Evolutionary conservation across 2,888 invertebrate species (phyloP).

Genomic region (Acrobasis repandana): DNA sequence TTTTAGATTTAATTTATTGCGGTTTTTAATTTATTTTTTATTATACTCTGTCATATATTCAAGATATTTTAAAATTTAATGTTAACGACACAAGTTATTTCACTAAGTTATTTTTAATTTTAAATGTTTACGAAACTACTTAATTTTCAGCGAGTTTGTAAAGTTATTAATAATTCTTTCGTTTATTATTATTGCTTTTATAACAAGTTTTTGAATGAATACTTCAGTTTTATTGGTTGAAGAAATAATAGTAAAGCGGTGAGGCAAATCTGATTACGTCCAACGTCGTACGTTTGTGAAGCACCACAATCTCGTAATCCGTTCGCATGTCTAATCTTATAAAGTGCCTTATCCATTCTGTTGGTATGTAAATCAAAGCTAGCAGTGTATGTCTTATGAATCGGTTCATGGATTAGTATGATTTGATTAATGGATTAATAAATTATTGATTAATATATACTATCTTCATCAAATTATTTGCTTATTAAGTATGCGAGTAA

Average conservation of each 20-base stretch:
- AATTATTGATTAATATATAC: too few species aligned
- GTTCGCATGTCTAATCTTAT: conserved; percentile 81
- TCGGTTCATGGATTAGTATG: too few species aligned
- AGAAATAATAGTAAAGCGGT: conserved; percentile 17
- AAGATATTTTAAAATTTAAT: too few species aligned
- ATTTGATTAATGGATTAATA: too few species aligned
- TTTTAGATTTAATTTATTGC: too few species aligned
- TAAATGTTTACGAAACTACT: background rate
- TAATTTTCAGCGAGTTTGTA: background rate
- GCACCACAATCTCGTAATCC: conserved; percentile 78
- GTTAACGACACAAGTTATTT: too few species aligned
- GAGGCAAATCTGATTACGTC: conserved; percentile 61
- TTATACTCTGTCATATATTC: too few species aligned
- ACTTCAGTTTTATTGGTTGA: background rate
- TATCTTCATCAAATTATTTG: too few species aligned
- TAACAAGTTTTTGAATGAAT: background rate
- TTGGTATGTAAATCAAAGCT: conserved; percentile 23
- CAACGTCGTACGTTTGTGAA: conserved; percentile 60
- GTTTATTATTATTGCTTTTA: background rate
- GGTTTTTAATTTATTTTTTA: too few species aligned
- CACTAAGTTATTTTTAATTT: background rate
- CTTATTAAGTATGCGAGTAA: too few species aligned
- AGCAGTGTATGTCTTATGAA: too few species aligned
- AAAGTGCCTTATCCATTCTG: conserved; percentile 69
- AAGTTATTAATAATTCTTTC: background rate